A percentile compares a stretch with the other conserved stretches of the same genome.
Evolutionary conservation across 2,888 invertebrate species (phyloP).

Genomic region (Ceraclea dissimilis): DNA sequence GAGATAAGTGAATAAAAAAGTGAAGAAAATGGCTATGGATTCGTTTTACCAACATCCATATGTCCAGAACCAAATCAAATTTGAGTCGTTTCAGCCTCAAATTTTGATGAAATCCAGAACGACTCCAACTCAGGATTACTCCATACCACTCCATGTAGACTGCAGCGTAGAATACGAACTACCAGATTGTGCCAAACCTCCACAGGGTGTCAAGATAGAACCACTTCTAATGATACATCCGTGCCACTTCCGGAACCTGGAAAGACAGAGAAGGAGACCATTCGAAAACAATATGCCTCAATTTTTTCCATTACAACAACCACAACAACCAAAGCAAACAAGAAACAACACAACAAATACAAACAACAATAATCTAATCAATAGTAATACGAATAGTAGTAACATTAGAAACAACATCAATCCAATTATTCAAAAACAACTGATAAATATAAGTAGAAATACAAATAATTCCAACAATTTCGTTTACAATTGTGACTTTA

Average conservation of each 20-base stretch:
- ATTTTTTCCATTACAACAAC: background rate
- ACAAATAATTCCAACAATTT: background rate
- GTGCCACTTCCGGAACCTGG: constrained; percentile 65
- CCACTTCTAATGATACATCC: constrained; percentile 70
- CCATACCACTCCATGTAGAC: constrained; percentile 64
- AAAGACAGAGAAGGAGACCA: constrained; percentile 59
- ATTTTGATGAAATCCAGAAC: constrained; percentile 15
- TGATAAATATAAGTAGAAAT: background rate
- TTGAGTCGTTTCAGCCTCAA: constrained; percentile 16
- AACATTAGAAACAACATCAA: no score
- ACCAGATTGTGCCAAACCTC: constrained; percentile 66
- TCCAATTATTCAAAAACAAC: background rate
- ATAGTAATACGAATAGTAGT: no score
- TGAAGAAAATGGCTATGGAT: constrained; percentile 17
- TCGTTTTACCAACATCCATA: constrained; percentile 17
- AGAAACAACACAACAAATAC: background rate
- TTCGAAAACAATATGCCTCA: constrained; percentile 61
- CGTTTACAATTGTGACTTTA: background rate
- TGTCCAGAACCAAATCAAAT: constrained; percentile 11
- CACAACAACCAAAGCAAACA: constrained; percentile 5
- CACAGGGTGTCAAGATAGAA: constrained; percentile 58
- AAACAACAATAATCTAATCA: background rate
- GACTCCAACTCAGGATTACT: constrained; percentile 43
- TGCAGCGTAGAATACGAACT: constrained; percentile 71
- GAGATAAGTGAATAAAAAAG: no score